Conservation (phyloP, 2,888 invertebrate genomes). For the Polyploca ridens region DNA sequence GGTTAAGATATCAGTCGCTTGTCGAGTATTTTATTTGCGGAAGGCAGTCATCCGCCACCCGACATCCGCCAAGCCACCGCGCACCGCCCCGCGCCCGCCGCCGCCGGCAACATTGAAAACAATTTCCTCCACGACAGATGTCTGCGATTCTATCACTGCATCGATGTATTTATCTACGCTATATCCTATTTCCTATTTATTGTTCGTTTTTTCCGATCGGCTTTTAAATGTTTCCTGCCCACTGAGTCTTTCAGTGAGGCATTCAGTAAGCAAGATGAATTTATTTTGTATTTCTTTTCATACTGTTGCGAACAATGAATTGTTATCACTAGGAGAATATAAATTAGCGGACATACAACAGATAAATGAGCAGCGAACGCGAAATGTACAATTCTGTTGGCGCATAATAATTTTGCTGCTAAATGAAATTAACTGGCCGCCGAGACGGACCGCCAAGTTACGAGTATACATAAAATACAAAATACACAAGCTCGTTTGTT, state of each 20-base stretch:
- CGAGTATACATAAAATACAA: constrained; percentile 34
- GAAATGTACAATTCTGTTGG: constrained; percentile 26
- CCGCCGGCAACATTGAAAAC: constrained; percentile 22
- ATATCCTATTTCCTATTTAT: constrained; percentile 25
- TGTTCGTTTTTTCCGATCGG: constrained; percentile 19
- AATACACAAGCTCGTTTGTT: constrained; percentile 53
- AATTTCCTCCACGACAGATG: constrained; percentile 40
- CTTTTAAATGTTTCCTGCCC: neutral
- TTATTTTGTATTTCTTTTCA: constrained; percentile 28
- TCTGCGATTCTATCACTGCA: constrained; percentile 22
- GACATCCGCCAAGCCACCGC: neutral
- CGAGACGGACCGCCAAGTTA: constrained; percentile 19
- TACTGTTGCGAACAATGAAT: constrained; percentile 30
- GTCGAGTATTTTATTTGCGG: constrained; percentile 31
- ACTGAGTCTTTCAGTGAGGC: too few relatives aligned
- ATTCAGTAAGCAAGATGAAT: neutral
- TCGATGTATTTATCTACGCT: constrained; percentile 31
- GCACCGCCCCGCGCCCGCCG: constrained; percentile 13
- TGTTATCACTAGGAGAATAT: constrained; percentile 29
- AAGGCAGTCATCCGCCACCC: constrained; percentile 29
- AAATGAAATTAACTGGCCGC: constrained; percentile 50
- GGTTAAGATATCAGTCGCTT: constrained; percentile 18
- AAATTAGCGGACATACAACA: constrained; percentile 36
- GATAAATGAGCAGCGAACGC: constrained; percentile 27
- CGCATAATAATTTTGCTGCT: constrained; percentile 42